Evolutionary conservation across 2,888 invertebrate genomes (phyloP).

Genomic region (Lepidocyrtinus sp.): DNA sequence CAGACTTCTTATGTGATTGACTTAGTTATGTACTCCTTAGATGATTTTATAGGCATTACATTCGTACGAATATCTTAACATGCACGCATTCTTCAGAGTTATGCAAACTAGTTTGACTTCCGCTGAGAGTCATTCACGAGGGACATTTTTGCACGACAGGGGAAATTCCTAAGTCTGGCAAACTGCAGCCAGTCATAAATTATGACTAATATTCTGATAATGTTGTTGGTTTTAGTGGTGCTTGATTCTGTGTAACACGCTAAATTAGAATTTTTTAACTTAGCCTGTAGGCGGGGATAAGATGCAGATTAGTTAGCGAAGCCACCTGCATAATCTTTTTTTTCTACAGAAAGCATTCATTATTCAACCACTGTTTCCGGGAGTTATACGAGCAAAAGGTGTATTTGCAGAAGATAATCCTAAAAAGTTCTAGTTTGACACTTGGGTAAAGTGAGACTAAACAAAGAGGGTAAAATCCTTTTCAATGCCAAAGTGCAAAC

Average conservation of each 20-base stretch:
- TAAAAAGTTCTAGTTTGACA: too few relatives aligned
- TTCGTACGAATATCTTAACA: too few relatives aligned
- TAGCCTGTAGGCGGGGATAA: background rate
- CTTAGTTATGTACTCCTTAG: background rate
- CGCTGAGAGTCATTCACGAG: background rate
- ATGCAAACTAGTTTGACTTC: conserved; percentile 16
- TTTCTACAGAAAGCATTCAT: too few relatives aligned
- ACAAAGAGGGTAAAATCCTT: background rate
- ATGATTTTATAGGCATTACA: too few relatives aligned
- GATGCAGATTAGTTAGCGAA: background rate
- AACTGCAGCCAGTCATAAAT: background rate
- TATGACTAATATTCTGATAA: background rate
- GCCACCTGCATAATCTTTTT: background rate
- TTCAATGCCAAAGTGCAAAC: background rate
- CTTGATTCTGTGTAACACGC: background rate
- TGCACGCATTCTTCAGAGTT: background rate
- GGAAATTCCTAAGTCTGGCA: background rate
- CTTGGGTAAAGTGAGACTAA: too few relatives aligned
- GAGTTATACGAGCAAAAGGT: background rate
- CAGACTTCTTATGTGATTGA: background rate
- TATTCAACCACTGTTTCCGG: background rate
- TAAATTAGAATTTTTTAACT: background rate
- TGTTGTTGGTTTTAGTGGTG: background rate
- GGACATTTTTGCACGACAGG: background rate
- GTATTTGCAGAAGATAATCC: too few relatives aligned